phyloP scores from a whole-genome alignment of 2,888 invertebrate genomes.

The Ennomos fuscantarius region DNA sequence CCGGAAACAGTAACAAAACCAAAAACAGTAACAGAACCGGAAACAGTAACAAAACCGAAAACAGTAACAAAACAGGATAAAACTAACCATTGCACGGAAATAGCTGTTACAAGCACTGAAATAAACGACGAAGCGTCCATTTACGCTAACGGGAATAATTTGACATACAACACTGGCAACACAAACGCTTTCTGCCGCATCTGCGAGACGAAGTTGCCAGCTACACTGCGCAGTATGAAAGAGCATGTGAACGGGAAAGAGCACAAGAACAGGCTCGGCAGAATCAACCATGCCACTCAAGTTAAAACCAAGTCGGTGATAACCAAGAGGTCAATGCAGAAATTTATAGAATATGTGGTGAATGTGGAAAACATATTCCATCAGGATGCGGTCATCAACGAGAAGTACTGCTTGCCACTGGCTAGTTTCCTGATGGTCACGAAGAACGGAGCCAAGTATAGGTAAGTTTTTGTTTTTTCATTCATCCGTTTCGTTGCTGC shows the following conservation, averaged over 20 bases:
- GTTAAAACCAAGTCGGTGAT: not conserved
- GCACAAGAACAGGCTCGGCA: slow-evolving; percentile 42
- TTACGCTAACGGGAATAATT: slow-evolving; percentile 44
- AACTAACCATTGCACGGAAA: not conserved
- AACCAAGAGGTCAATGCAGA: slow-evolving; percentile 16
- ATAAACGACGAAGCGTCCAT: slow-evolving; percentile 15
- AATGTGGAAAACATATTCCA: slow-evolving; percentile 9
- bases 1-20: no score
- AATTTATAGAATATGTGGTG: slow-evolving; percentile 18
- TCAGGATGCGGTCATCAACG: slow-evolving; percentile 45
- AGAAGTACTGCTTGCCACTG: slow-evolving; percentile 40
- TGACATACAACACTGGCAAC: slow-evolving; percentile 43
- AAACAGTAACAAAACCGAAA: not conserved
- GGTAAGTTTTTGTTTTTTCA: slow-evolving; percentile 36
- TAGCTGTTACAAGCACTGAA: not conserved
- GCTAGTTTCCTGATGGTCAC: slow-evolving; percentile 43
- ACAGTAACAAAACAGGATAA: not conserved
- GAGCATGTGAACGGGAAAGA: slow-evolving; percentile 50
- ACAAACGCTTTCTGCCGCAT: slow-evolving; percentile 43
- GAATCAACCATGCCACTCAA: not conserved
- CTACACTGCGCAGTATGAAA: slow-evolving; percentile 46
- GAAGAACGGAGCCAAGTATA: slow-evolving; percentile 3
- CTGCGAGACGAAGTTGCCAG: slow-evolving; percentile 46
- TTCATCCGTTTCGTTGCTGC: not conserved
- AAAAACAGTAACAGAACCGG: not conserved